Percentiles rank a stretch among this genome's conserved stretches.
Conservation (phyloP, 2,888 invertebrate genomes). For the Drosophila histrio region DNA sequence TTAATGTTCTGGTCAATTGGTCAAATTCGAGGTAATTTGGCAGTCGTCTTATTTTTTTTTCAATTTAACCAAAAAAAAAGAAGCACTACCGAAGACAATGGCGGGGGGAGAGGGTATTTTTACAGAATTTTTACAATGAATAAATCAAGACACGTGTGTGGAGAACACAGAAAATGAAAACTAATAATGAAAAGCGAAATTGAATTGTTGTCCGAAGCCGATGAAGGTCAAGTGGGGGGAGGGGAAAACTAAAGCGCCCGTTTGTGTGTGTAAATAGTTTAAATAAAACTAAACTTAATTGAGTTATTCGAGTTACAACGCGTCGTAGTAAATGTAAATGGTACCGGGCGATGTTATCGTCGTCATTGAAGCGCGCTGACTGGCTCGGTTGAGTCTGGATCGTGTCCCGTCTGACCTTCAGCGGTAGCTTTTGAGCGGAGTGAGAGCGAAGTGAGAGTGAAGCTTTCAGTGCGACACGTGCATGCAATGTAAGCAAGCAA, state of each 20-base stretch:
- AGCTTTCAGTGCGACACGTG: conserved; percentile 38
- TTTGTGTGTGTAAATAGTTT: conserved; percentile 1
- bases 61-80: conserved; percentile 52
- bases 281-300: conserved; percentile 35
- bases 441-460: conserved; percentile 3
- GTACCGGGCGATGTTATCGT: conserved; percentile 59
- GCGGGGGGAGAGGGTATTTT: conserved; percentile 5
- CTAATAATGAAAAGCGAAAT: conserved; percentile 29
- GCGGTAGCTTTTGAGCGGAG: conserved; percentile 39
- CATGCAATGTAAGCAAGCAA: conserved; percentile 3
- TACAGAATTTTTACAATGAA: conserved; percentile 45
- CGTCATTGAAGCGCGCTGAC: conserved; percentile 73
- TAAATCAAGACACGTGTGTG: conserved; percentile 62
- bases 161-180: conserved; percentile 40
- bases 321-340: conserved; percentile 50
- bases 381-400: conserved; percentile 38
- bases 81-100: conserved; percentile 61
- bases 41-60: conserved; percentile 60
- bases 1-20: conserved; percentile 67
- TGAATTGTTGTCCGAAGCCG: conserved; percentile 37
- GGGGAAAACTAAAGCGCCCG: conserved; percentile 11
- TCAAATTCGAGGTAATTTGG: conserved; percentile 58
- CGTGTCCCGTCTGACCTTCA: conserved; percentile 73
- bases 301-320: conserved; percentile 40
- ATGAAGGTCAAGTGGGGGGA: conserved; percentile 40